Base-by-base conservation (phyloP, 1,140 invertebrate species). In the Lordiphosa stackelbergi region DNA sequence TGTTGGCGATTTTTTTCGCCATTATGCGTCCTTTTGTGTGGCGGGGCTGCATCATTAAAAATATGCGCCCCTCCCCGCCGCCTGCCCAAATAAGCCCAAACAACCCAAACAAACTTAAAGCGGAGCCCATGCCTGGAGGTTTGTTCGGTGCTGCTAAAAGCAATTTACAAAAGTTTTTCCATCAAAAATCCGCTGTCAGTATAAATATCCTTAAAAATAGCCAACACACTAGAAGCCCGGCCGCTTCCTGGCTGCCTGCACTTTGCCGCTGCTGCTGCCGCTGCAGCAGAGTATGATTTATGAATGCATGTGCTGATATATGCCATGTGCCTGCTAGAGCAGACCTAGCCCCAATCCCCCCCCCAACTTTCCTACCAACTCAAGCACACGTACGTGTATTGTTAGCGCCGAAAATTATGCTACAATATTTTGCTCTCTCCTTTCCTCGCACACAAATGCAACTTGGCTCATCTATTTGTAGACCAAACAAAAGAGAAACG, bases 121-220 rank as follows among this genome's bases (percentile, higher is more conserved):
- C 43, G 52, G 62, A 40, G 16, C 38, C 36, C 10, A 35, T 36
- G 53, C 43, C 31, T 51, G 40, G 47, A 36, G 46, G 56, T 53
- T 45, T 41, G 52, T 66, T 54, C 42, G 53, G 52, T 36, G 51
- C 52, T 69, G 60, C 60, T 55, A 72, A 74, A 85, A 85, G 84
- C 83, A 85, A 85, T 85, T 85, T 85, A 85, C 83, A 79, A 85
- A 85, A 85, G 83, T 85, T 85, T 85, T 84, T 85, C 84, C 83
- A 85, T 86, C 83, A 85, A 83, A 85, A 85, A 85, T 85, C 73
- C 84, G 83, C 83, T 85, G 83, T 85, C 83, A 85, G 83, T 83
- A 85, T 85, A 85, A 85, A 85, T 85, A 85, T 85, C 70, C 84
- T 85, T 86, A 86, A 86, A 85, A 84, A 31, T 85, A 70, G 81